Percentiles rank a stretch among this genome's conserved stretches.
Evolutionary conservation across 1,140 invertebrate species (phyloP).

Genomic region (Carposina sasakii): DNA sequence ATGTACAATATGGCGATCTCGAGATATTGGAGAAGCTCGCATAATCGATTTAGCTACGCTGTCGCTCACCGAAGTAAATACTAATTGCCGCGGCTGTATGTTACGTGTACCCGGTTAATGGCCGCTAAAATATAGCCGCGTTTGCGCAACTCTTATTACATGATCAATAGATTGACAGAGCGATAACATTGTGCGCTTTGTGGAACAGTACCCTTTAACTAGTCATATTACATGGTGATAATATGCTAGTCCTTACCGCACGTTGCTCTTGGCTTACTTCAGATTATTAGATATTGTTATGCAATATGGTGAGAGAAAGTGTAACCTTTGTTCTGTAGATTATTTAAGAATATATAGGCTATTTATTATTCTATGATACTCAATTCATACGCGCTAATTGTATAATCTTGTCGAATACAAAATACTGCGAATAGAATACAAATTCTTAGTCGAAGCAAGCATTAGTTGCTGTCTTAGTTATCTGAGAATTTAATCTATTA

Average conservation of each 20-base stretch:
- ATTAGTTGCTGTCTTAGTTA: too few species aligned
- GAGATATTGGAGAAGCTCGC: slow-evolving; percentile 49
- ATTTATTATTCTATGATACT: too few species aligned
- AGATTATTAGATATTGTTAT: too few species aligned
- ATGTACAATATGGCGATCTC: slow-evolving; percentile 32
- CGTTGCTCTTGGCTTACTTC: too few species aligned
- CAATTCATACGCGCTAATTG: too few species aligned
- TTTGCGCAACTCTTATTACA: slow-evolving; percentile 38
- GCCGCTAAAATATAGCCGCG: slow-evolving; percentile 44
- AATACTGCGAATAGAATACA: too few species aligned
- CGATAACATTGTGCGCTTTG: slow-evolving; percentile 28
- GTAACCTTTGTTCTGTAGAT: too few species aligned
- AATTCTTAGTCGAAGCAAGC: too few species aligned
- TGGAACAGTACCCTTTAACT: slow-evolving; percentile 18
- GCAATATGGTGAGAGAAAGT: too few species aligned
- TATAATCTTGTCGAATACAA: too few species aligned
- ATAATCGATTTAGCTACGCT: slow-evolving; percentile 63
- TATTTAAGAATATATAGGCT: too few species aligned
- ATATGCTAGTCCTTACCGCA: too few species aligned
- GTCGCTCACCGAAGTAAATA: slow-evolving; percentile 57
- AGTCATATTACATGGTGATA: slow-evolving; percentile 13
- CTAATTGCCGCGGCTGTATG: slow-evolving; percentile 58
- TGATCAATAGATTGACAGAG: slow-evolving; percentile 40
- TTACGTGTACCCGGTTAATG: slow-evolving; percentile 47
- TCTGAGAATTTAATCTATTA: slow-evolving; percentile 28